Percentiles rank a stretch among this genome's conserved stretches.
phyloP scores from a whole-genome alignment of 2,113 vertebrate genomes.

The Lophura nycthemera region DNA sequence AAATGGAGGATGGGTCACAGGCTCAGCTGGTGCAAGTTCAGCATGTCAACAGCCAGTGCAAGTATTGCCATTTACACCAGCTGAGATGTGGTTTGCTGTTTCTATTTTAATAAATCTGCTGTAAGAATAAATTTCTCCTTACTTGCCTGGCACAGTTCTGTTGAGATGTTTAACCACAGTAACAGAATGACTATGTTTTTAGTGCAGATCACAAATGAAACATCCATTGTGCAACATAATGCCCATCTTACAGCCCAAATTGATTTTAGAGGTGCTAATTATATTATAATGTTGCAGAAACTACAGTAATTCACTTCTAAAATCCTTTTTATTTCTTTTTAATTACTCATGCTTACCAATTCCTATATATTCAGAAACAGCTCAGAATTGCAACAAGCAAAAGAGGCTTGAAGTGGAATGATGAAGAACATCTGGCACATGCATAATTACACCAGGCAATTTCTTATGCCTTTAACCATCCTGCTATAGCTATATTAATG shows the following conservation, averaged over 20 bases:
- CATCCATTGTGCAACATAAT: slow-evolving; percentile 9
- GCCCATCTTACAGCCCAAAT: neutral
- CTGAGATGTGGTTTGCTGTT: slow-evolving; percentile 26
- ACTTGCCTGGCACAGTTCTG: neutral
- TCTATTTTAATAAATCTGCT: slow-evolving; percentile 27
- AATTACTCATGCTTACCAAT: slow-evolving; percentile 64
- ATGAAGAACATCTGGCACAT: slow-evolving; percentile 62
- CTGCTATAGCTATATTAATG: neutral
- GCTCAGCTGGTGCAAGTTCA: slow-evolving; percentile 41
- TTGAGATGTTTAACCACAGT: slow-evolving; percentile 42
- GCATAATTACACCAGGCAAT: slow-evolving; percentile 53
- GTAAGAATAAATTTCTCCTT: slow-evolving; percentile 15
- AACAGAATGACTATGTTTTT: neutral
- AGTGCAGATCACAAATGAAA: slow-evolving; percentile 19
- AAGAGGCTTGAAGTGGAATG: slow-evolving; percentile 54
- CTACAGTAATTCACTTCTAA: slow-evolving; percentile 54
- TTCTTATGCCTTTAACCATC: slow-evolving; percentile 49
- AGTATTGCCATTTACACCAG: slow-evolving; percentile 40
- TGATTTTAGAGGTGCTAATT: slow-evolving; percentile 61
- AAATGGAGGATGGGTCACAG: neutral
- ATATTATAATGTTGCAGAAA: slow-evolving; percentile 33
- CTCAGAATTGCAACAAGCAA: slow-evolving; percentile 51
- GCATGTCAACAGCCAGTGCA: neutral
- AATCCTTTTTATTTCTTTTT: slow-evolving; percentile 65
- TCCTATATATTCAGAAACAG: slow-evolving; percentile 10